These are phyloP conservation scores for Anomalospiza imberbis DNA, from an alignment of 2,797 vertebrate species.

Conservation along the genomic window DNA sequence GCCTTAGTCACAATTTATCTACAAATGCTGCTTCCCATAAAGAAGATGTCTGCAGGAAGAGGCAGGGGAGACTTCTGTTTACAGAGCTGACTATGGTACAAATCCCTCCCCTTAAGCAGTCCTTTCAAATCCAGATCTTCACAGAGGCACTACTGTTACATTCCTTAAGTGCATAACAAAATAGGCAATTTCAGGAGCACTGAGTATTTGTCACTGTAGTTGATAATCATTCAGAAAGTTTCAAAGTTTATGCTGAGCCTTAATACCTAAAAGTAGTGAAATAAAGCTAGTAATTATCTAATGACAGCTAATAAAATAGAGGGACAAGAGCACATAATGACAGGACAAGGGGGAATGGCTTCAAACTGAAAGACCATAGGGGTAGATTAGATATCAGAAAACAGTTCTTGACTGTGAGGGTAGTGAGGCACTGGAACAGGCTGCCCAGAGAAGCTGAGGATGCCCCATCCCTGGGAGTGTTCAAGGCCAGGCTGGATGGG, in stretches of 20 bases:
- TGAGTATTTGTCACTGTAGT: neutral
- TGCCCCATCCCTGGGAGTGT: neutral
- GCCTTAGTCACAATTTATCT: neutral
- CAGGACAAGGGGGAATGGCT: neutral
- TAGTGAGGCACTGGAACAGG: neutral
- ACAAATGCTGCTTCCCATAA: neutral
- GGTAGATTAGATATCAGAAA: neutral
- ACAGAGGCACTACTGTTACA: neutral
- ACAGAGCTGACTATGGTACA: neutral
- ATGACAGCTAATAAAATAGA: neutral
- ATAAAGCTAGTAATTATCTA: neutral
- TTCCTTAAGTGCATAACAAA: neutral
- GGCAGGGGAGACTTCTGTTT: neutral
- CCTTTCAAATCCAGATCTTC: neutral
- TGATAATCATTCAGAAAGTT: neutral
- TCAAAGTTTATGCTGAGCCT: neutral
- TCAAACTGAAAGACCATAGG: neutral
- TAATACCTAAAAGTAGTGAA: neutral
- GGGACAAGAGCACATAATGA: neutral
- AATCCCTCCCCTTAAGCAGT: neutral
- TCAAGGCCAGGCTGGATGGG: neutral
- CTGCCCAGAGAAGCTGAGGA: neutral
- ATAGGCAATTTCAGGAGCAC: neutral
- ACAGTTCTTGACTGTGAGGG: neutral
- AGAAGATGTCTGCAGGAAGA: neutral